Percentiles rank a stretch among this genome's conserved stretches.
Evolutionary conservation across 1,140 invertebrate genomes (phyloP).

Genomic region (Drosophila navojoa): DNA sequence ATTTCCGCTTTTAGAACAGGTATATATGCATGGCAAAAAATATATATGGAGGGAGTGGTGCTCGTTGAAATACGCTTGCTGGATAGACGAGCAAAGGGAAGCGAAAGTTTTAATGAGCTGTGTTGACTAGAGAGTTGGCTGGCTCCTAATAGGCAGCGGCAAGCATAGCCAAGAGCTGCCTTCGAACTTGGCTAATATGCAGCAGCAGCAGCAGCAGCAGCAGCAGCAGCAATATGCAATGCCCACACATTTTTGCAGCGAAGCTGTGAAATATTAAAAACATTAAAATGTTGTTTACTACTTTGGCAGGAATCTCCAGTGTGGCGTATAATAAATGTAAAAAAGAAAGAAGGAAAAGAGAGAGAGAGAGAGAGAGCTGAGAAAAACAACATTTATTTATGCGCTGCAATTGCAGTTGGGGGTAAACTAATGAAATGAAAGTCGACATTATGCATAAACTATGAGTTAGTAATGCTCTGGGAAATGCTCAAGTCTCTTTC

Average conservation of each 20-base stretch:
- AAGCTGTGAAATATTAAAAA: slow-evolving; percentile 66
- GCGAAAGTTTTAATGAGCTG: slow-evolving; percentile 71
- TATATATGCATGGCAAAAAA: not conserved
- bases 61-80: slow-evolving; percentile 46
- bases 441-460: slow-evolving; percentile 56
- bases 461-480: slow-evolving; percentile 75
- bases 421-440: slow-evolving; percentile 67
- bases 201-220: slow-evolving; percentile 8
- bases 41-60: not conserved
- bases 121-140: slow-evolving; percentile 50
- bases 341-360: no score
- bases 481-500: slow-evolving; percentile 52
- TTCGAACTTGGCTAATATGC: slow-evolving; percentile 55
- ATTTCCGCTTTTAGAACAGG: no score
- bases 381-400: slow-evolving; percentile 38
- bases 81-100: slow-evolving; percentile 15
- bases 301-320: slow-evolving; percentile 45
- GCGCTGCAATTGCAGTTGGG: slow-evolving; percentile 21
- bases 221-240: not conserved
- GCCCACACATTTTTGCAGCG: not conserved
- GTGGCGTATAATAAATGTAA: slow-evolving; percentile 18
- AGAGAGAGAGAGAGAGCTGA: not conserved
- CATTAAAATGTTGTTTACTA: slow-evolving; percentile 76
- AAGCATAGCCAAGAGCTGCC: slow-evolving; percentile 17
- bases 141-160: slow-evolving; percentile 50